A percentile compares a stretch with the other conserved stretches of the same genome.
phyloP scores from a whole-genome alignment of 1,140 invertebrate species.

The Drosophila subpulchrella region DNA sequence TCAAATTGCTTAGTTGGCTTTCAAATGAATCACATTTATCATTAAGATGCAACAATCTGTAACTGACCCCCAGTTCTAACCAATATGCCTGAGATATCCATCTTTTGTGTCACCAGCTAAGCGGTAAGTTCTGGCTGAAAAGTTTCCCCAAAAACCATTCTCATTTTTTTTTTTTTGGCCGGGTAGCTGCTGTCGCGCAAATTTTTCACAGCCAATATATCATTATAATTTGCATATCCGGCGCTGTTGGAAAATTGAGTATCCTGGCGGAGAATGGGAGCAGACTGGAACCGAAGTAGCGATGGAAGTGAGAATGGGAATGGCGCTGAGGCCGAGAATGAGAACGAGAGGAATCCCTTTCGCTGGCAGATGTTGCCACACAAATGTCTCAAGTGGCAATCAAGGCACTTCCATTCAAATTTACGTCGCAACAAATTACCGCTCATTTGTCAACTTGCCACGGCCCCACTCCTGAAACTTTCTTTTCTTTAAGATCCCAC shows the following conservation, averaged over 20 bases:
- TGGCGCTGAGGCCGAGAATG: not conserved
- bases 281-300: constrained; percentile 18
- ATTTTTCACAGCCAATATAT: constrained; percentile 84
- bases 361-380: constrained; percentile 77
- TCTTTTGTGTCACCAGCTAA: constrained; percentile 33
- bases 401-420: constrained; percentile 84
- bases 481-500: not conserved
- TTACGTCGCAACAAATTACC: constrained; percentile 84
- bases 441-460: constrained; percentile 80
- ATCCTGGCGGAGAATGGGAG: constrained; percentile 36
- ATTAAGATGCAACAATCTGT: constrained; percentile 25
- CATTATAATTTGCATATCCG: constrained; percentile 83
- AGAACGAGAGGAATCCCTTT: constrained; percentile 64
- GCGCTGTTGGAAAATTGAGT: constrained; percentile 77
- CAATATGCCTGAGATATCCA: constrained; percentile 56
- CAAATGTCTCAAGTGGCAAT: constrained; percentile 84
- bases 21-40: constrained; percentile 36
- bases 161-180: constrained; percentile 44
- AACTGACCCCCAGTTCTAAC: constrained; percentile 15
- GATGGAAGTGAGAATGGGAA: not conserved
- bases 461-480: constrained; percentile 9
- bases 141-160: constrained; percentile 41
- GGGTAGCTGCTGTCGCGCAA: constrained; percentile 67
- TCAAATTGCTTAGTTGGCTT: not conserved
- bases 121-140: constrained; percentile 47